phyloP scores from a whole-genome alignment of 2,888 invertebrate genomes.

The Microctonus aethiopoides region DNA sequence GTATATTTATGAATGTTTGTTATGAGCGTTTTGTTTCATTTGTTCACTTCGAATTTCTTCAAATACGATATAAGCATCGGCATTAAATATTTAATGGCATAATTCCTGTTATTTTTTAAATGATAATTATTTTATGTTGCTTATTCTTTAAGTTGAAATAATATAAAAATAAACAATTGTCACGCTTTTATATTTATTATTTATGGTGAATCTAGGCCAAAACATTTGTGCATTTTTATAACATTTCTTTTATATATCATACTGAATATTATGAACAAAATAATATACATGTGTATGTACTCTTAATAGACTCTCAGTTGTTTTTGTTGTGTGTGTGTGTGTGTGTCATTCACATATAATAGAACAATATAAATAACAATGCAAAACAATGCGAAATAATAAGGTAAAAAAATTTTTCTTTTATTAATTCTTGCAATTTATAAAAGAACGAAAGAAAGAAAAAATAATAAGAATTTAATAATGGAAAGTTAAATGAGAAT shows the following conservation, averaged over 20 bases:
- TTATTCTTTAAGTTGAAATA: background rate
- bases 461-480: too few species aligned
- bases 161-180: background rate
- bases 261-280: too few species aligned
- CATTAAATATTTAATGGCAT: conserved; percentile 1
- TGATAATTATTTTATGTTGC: background rate
- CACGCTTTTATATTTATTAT: conserved; percentile 1
- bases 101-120: background rate
- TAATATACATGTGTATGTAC: background rate
- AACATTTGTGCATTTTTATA: background rate
- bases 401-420: too few species aligned
- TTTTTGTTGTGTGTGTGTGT: too few species aligned
- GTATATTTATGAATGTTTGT: background rate
- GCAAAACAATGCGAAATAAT: too few species aligned
- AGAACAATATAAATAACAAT: too few species aligned
- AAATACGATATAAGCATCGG: background rate
- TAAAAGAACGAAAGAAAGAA: too few species aligned
- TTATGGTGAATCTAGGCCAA: background rate
- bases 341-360: too few species aligned
- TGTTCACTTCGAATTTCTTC: background rate
- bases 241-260: background rate
- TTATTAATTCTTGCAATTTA: too few species aligned
- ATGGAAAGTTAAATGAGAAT: too few species aligned
- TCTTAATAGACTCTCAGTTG: too few species aligned
- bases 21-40: background rate